Conservation (phyloP, 2,797 vertebrate genomes). For the Cheirogaleus major region DNA sequence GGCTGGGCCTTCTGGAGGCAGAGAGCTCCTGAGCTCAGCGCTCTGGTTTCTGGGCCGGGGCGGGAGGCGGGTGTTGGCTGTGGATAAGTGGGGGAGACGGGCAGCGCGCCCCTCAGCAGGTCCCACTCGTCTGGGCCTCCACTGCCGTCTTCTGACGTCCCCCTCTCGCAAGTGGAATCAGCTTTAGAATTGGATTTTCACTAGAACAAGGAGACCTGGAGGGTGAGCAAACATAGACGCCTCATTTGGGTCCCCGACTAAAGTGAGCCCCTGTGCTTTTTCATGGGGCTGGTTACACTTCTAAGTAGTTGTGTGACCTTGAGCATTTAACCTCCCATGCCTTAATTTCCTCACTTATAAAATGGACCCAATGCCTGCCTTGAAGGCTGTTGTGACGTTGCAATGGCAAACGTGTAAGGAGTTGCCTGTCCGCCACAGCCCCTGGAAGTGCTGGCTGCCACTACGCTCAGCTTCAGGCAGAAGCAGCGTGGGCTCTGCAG, state of each 20-base stretch:
- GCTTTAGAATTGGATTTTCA: constrained; percentile 44
- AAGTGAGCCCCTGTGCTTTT: background rate
- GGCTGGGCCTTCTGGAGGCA: constrained; percentile 57
- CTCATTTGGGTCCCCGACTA: constrained; percentile 50
- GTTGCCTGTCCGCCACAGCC: fast-evolving
- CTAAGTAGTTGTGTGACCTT: background rate
- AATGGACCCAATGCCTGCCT: background rate
- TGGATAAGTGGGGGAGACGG: background rate
- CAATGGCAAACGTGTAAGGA: background rate
- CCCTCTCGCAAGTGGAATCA: constrained; percentile 44
- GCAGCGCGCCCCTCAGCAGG: fast-evolving
- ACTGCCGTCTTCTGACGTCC: constrained; percentile 18
- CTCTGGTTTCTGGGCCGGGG: constrained; percentile 81
- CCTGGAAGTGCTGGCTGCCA: background rate
- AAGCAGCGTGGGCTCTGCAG: fast-evolving
- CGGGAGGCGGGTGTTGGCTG: constrained; percentile 46
- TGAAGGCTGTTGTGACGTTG: background rate
- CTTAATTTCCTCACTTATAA: background rate
- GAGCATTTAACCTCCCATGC: background rate
- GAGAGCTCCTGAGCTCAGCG: constrained; percentile 64
- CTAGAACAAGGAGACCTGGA: constrained; percentile 26
- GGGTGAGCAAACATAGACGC: constrained; percentile 18
- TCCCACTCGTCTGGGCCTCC: background rate
- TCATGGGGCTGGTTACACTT: background rate
- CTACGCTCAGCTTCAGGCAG: background rate